Conservation (phyloP, 1,140 invertebrate genomes). For the Physella acuta region DNA sequence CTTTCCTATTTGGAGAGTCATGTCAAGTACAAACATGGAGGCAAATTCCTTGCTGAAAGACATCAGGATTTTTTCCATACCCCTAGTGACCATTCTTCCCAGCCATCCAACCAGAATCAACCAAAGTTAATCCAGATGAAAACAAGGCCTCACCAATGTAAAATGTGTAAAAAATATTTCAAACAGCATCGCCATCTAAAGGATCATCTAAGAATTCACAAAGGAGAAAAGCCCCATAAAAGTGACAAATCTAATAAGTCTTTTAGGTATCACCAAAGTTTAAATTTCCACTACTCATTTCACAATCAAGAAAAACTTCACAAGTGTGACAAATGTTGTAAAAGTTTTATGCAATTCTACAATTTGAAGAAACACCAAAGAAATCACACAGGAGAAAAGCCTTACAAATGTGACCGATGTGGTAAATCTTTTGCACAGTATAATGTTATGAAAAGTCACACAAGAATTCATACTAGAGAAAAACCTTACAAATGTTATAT, state of each 20-base stretch:
- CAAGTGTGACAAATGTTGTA: no score
- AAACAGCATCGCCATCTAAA: background rate
- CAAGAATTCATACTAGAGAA: background rate
- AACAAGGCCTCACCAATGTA: background rate
- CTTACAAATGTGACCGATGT: slow-evolving; percentile 2
- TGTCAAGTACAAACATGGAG: no score
- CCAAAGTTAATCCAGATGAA: background rate
- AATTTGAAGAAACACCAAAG: background rate
- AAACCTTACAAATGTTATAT: slow-evolving; percentile 2
- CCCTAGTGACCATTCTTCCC: no score
- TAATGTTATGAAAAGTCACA: background rate
- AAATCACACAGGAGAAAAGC: slow-evolving; percentile 6
- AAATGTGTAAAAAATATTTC: background rate
- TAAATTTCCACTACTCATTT: background rate
- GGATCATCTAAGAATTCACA: background rate
- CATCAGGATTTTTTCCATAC: no score
- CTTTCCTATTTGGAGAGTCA: no score
- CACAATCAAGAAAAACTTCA: background rate
- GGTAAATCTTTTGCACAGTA: background rate
- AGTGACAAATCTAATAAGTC: background rate
- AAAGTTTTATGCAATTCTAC: background rate
- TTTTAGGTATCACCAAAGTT: background rate
- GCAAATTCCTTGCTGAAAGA: no score
- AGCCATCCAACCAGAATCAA: background rate
- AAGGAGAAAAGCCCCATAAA: background rate